Conservation (phyloP, 2,797 vertebrate genomes). For the Myiothlypis chrysogaster region DNA sequence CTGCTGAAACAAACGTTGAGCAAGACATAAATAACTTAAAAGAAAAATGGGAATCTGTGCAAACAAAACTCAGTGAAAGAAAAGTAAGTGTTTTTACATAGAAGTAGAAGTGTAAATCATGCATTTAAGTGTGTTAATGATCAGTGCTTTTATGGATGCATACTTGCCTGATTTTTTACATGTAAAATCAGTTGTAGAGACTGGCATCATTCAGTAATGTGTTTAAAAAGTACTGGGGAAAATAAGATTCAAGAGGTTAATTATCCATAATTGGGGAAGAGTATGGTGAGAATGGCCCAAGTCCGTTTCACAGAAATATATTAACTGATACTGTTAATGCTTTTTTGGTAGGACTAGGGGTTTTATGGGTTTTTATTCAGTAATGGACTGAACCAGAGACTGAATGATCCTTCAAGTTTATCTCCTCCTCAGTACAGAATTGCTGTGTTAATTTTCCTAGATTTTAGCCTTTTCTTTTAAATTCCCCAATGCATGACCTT, state of each 20-base stretch:
- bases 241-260: neutral
- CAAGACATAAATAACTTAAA: conserved; percentile 91
- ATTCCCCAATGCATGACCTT: neutral
- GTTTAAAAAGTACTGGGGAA: neutral
- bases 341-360: neutral
- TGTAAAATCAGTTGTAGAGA: neutral
- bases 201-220: neutral
- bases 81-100: conserved; percentile 80
- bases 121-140: neutral
- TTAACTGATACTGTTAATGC: neutral
- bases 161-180: neutral
- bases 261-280: neutral
- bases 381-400: neutral
- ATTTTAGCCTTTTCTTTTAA: neutral
- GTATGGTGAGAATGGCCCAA: neutral
- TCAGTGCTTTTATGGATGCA: neutral
- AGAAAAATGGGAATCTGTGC: conserved; percentile 92
- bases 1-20: conserved; percentile 89
- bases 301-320: neutral
- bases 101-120: neutral
- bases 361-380: neutral
- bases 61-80: conserved; percentile 89
- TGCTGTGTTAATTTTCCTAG: neutral
- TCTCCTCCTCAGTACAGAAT: neutral
- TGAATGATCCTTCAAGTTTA: neutral